Base-by-base conservation (phyloP, 2,113 vertebrate genomes). In the Planiliza haematocheilus region DNA sequence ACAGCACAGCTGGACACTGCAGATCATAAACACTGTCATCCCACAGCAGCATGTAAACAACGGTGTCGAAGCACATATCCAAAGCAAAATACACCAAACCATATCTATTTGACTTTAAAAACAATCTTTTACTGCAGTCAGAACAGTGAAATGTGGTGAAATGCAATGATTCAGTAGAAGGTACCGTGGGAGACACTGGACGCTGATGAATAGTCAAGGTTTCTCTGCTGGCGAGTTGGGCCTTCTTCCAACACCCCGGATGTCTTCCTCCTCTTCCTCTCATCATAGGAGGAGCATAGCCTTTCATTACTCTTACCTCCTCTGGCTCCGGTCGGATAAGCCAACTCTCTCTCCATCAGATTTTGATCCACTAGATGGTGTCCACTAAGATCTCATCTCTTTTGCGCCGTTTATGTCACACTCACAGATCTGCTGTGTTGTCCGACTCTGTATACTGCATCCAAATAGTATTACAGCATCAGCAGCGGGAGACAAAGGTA, bases 251-350 rank as follows among this genome's bases (percentile, higher is more conserved):
- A 45, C 21, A 11, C 14, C 20, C 42, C 76, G 3, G 51, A 49
- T 9, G 55, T 76, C 78, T 83, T 91, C 76, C 82, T 91, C 83
- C 70, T 91, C 86, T 87, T 91, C 86, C 83, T 87, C 84, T 91
- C 88, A 71, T 90, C 89, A 42, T 67, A 60, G 0, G 70, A 79
- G 57, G 70, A 79, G 57, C 84, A 89, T 14, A 82, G 5, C 8
- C 80, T 75, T 52, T 91, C 88, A 9, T 7, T 72, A 60, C 77
- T 84, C 58, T 78, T 76, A 1, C 75, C 89, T 78, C 86, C 89
- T 65, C 49, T 79, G 63, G 62, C 70, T 60, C 58, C 81, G 0
- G n/a, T 56, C 48, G 49, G 21, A 71, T 0, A 7, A 30, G 43
- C 34, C 2, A 56, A 4, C 41, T 82, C 76, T 71, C 70, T 75